Base-by-base conservation (phyloP, 2,113 vertebrate species). In the Gallinago undulata region DNA sequence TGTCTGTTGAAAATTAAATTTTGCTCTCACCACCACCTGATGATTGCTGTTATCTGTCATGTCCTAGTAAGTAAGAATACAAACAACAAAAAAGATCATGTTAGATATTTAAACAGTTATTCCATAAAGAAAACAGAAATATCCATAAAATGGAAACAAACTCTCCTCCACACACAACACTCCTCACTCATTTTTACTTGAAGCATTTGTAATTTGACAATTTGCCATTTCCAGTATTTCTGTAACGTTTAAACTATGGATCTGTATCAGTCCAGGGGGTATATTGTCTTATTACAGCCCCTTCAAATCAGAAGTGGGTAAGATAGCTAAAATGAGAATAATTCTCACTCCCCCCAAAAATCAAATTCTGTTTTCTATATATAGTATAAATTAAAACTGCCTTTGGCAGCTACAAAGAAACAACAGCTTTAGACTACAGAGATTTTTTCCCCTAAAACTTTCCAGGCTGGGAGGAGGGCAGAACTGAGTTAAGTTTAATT, bases 1-100 rank as follows among this genome's bases (percentile, higher is more conserved):
- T 95, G 98, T 99, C 97, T 99, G 99, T 94, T 99, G 99, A 97
- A 99, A 99, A 98, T 98, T 99, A 96, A 99, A 99, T 94, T 99
- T 99, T 37, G 99, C 99, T 97, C 98, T 98, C 82, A 99, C 99
- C 95, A 99, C 98, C 97, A 99, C 95, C 77, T 99, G 99, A 97
- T 97, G 98, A 96, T 98, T 99, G 89, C 99, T 99, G 97, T 98
- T 99, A 95, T 99, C 99, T 23, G 98, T 99, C 99, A 99, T 99
- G 98, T 99, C 99, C 99, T 99, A 94, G 35, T 95, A 95, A 60
- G 68, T 5, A 21, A 85, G 27, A 69, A 90, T 27, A 84, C 47
- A 37, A 59, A 59, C 47, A 67, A 89, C 70, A 70, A 84, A 43
- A 43, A 72, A 39, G 3, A 60, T 60, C 37, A 47, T 2, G 1